phyloP scores from a whole-genome alignment of 2,888 invertebrate species.

The Linnaemya tessellans region DNA sequence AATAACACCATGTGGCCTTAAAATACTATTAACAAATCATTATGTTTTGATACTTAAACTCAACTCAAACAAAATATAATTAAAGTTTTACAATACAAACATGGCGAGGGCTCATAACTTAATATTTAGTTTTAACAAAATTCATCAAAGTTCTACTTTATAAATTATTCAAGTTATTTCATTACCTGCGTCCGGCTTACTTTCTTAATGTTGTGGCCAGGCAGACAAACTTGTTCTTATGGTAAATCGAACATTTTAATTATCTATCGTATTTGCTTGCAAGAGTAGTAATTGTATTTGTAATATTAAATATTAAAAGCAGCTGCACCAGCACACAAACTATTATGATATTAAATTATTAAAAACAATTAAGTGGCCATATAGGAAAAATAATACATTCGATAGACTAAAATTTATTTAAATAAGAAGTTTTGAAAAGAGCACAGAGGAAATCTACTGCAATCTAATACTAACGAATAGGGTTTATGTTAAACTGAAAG shows the following conservation, averaged over 20 bases:
- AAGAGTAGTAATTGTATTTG: neutral
- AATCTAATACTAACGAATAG: too few species aligned
- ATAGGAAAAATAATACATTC: neutral
- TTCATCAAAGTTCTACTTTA: neutral
- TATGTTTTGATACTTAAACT: slow-evolving; percentile 44
- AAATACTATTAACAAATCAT: slow-evolving; percentile 66
- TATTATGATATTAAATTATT: neutral
- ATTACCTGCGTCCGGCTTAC: neutral
- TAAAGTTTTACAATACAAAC: slow-evolving; percentile 28
- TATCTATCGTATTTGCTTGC: slow-evolving; percentile 20
- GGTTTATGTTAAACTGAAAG: too few species aligned
- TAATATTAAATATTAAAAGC: slow-evolving; percentile 10
- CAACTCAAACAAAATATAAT: slow-evolving; percentile 31
- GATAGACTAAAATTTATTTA: neutral
- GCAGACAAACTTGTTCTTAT: neutral
- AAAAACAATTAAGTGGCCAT: neutral
- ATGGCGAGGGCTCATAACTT: neutral
- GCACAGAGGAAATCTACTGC: neutral
- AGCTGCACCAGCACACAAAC: neutral
- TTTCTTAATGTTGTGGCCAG: neutral
- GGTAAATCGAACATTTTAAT: slow-evolving; percentile 30
- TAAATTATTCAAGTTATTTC: slow-evolving; percentile 17
- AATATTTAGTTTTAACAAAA: slow-evolving; percentile 4
- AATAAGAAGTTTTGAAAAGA: neutral
- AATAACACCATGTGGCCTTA: slow-evolving; percentile 68